These are phyloP conservation scores for Synanthedon tipuliformis DNA, from an alignment of 2,888 invertebrate genomes.

Conservation along the genomic window DNA sequence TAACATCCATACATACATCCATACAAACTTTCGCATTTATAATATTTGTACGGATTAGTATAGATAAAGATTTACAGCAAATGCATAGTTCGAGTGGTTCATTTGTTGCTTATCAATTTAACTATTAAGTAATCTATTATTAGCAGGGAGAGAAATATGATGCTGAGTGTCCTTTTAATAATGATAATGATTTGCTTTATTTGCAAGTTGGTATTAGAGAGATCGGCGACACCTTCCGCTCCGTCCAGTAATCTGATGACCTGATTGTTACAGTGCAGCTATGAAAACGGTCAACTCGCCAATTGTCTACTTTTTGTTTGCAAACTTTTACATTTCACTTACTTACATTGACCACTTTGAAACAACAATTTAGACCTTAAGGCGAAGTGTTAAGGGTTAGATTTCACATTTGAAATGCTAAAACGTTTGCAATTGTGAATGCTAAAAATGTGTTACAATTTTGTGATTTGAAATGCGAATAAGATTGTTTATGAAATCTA, in stretches of 20 bases:
- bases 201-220: neutral
- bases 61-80: too few species aligned
- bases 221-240: neutral
- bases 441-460: neutral
- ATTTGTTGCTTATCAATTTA: too few species aligned
- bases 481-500: too few species aligned
- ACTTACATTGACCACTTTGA: neutral
- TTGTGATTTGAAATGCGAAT: neutral
- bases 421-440: neutral
- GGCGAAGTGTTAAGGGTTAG: neutral
- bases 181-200: neutral
- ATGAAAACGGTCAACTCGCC: conserved; percentile 21
- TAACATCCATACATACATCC: too few species aligned
- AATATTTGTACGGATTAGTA: too few species aligned
- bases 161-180: too few species aligned
- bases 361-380: neutral
- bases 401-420: neutral
- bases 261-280: conserved; percentile 15
- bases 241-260: conserved; percentile 12
- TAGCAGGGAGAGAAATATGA: too few species aligned
- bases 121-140: too few species aligned
- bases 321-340: conserved; percentile 19
- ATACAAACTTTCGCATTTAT: too few species aligned
- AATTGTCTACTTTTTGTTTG: conserved; percentile 47
- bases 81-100: too few species aligned